phyloP scores from a whole-genome alignment of 2,888 invertebrate genomes.

The Pseudococcus longispinus region DNA sequence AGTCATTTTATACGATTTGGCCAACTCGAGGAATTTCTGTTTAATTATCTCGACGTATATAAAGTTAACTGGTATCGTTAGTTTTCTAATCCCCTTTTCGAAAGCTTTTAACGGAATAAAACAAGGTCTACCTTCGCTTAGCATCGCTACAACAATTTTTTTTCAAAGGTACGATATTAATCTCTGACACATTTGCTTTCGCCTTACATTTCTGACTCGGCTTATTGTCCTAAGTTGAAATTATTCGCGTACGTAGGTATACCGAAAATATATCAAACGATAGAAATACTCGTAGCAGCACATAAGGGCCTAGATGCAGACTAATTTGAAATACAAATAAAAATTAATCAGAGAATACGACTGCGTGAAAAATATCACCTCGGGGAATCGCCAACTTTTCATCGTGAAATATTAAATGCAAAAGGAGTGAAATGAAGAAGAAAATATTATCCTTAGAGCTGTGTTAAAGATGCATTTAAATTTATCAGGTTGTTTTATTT shows the following conservation, averaged over 20 bases:
- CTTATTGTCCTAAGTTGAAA: not conserved
- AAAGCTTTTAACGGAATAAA: not conserved
- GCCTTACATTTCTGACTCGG: not conserved
- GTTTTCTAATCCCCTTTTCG: not conserved
- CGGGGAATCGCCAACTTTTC: not conserved
- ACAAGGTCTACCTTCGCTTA: not conserved
- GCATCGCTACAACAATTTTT: not conserved
- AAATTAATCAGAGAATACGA: constrained; percentile 7
- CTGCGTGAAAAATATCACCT: not conserved
- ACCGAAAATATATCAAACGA: not conserved
- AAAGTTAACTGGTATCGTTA: not conserved
- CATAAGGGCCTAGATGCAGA: not conserved
- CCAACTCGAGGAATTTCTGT: not conserved
- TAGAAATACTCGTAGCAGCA: not conserved
- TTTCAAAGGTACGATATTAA: not conserved
- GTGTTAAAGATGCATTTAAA: not conserved
- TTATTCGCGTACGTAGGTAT: not conserved
- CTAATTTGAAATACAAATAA: constrained; percentile 9
- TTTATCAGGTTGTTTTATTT: not conserved
- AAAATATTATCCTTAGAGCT: not conserved
- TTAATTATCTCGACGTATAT: not conserved
- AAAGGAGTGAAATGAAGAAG: not conserved
- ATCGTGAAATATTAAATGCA: not conserved
- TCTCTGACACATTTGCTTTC: not conserved
- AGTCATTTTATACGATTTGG: not conserved